Conservation (phyloP, 2,113 vertebrate genomes). For the Arizona elegans region DNA sequence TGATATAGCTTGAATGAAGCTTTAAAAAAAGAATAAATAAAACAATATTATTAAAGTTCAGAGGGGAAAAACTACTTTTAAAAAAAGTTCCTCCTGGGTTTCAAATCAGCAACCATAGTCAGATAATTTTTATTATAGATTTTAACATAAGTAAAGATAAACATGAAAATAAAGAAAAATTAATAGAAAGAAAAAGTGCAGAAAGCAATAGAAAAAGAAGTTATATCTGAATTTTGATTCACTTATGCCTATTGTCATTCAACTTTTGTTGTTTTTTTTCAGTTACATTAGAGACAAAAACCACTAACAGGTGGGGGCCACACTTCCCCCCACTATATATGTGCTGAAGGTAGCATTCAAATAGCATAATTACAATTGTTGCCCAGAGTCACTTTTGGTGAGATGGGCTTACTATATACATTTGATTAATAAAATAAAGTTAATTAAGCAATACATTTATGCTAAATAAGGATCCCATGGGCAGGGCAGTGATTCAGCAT, state of each 20-base stretch:
- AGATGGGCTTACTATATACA: no score
- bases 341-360: not conserved
- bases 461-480: not conserved
- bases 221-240: not conserved
- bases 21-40: not conserved
- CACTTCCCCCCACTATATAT: not conserved
- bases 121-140: not conserved
- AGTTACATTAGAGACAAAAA: not conserved
- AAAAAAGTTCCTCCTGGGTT: not conserved
- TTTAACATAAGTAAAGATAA: not conserved
- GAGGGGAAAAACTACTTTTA: not conserved
- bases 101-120: not conserved
- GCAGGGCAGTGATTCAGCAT: not conserved
- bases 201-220: not conserved
- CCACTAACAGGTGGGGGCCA: not conserved
- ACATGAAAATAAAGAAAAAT: not conserved
- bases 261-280: not conserved
- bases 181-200: not conserved
- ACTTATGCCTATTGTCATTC: not conserved
- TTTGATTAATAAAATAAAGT: no score
- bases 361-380: not conserved
- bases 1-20: not conserved
- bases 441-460: not conserved
- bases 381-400: no score
- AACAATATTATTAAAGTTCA: not conserved